phyloP scores from a whole-genome alignment of 1,140 invertebrate species.

The Ganaspis sp. region DNA sequence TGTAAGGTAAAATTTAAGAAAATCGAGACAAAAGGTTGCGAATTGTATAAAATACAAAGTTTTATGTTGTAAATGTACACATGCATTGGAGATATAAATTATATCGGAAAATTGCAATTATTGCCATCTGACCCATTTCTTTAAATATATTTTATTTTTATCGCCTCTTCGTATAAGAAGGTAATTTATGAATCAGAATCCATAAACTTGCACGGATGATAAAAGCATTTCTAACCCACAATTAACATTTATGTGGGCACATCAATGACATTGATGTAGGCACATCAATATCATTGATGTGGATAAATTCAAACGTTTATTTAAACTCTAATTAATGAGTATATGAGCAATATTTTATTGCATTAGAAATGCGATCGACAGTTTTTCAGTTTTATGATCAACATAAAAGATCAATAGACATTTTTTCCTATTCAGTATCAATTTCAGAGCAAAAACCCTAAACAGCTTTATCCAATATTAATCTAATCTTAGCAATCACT shows the following conservation, averaged over 20 bases:
- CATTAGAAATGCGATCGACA: no score
- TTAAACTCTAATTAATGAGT: no score
- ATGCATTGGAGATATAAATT: neutral
- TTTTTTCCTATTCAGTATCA: no score
- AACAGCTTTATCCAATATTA: no score
- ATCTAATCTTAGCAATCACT: no score
- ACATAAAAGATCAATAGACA: no score
- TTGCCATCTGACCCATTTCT: slow-evolving; percentile 9
- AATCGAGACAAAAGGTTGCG: neutral
- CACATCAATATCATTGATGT: no score
- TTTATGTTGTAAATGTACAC: neutral
- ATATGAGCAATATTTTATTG: no score
- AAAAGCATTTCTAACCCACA: neutral
- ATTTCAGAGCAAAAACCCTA: no score
- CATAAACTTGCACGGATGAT: neutral
- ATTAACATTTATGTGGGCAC: no score
- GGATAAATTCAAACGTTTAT: neutral
- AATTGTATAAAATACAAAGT: neutral
- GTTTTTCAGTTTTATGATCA: no score
- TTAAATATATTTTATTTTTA: neutral
- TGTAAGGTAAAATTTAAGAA: neutral
- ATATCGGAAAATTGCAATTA: neutral
- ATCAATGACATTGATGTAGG: no score
- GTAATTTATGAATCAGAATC: slow-evolving; percentile 7
- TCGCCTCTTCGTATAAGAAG: neutral